These are phyloP conservation scores for Hycleus cichorii DNA, from an alignment of 1,140 invertebrate genomes.

Conservation along the genomic window DNA sequence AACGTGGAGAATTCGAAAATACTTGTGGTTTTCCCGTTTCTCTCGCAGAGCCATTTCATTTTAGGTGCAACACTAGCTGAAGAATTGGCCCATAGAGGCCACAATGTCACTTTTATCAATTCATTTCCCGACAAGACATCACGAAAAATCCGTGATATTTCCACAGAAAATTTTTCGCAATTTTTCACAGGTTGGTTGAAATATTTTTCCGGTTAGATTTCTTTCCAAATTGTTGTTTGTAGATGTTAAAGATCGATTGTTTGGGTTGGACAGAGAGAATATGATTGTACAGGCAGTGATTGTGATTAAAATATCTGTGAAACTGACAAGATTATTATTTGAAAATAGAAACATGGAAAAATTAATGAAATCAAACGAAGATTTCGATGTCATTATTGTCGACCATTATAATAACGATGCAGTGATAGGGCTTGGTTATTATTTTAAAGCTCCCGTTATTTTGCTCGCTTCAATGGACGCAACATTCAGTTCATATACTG, in stretches of 20 bases:
- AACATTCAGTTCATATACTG: constrained; percentile 29
- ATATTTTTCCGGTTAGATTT: too few species aligned
- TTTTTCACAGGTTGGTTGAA: too few species aligned
- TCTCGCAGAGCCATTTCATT: neutral
- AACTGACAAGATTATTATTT: neutral
- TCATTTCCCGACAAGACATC: constrained; percentile 33
- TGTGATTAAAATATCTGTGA: too few species aligned
- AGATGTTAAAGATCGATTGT: too few species aligned
- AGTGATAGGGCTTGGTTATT: constrained; percentile 50
- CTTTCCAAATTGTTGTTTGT: too few species aligned
- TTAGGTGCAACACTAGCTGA: neutral
- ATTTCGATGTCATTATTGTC: constrained; percentile 56
- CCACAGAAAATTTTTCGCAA: neutral
- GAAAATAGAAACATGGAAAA: constrained; percentile 15
- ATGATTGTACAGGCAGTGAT: too few species aligned
- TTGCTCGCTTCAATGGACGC: neutral
- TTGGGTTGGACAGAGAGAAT: too few species aligned
- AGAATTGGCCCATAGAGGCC: constrained; percentile 15
- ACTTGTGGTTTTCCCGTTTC: constrained; percentile 1
- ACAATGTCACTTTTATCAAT: constrained; percentile 43
- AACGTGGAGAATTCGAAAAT: constrained; percentile 2
- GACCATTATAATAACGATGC: constrained; percentile 63
- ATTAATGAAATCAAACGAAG: constrained; percentile 31
- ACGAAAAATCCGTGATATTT: constrained; percentile 2
- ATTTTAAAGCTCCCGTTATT: constrained; percentile 40